Percentiles rank a stretch among this genome's conserved stretches.
Conservation (phyloP, 1,140 invertebrate species). For the Ganaspis sp. region DNA sequence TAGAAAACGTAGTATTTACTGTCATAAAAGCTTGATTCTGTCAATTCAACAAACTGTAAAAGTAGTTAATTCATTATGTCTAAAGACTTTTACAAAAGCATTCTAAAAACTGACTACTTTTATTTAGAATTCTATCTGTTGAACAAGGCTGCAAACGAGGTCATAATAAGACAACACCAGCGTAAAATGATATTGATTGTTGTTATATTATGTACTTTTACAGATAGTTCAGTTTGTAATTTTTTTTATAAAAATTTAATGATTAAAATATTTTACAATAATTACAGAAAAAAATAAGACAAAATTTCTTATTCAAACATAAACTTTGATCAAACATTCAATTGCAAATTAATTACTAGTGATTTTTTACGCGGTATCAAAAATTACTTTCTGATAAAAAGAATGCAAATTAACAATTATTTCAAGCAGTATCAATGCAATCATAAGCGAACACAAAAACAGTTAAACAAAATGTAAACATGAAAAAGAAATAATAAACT, state of each 20-base stretch:
- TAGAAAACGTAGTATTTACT: neutral
- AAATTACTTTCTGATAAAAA: too few species aligned
- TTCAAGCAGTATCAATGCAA: too few species aligned
- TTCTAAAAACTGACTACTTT: neutral
- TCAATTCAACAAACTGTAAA: neutral
- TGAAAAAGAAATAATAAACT: neutral
- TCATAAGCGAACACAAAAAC: too few species aligned
- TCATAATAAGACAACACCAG: constrained; percentile 14
- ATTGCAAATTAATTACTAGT: too few species aligned
- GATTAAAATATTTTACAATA: neutral
- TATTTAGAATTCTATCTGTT: neutral
- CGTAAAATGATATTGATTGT: constrained; percentile 1
- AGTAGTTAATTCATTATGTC: neutral
- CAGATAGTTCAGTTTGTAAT: neutral
- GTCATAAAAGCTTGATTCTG: neutral
- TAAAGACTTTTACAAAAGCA: neutral
- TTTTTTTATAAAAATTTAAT: neutral
- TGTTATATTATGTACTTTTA: neutral
- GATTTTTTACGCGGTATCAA: too few species aligned
- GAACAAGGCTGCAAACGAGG: neutral
- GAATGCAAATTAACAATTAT: too few species aligned
- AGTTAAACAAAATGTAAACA: neutral
- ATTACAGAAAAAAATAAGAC: too few species aligned
- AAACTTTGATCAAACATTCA: too few species aligned
- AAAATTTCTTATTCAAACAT: too few species aligned